A percentile compares a stretch with the other conserved stretches of the same genome.
Conservation (phyloP, 2,888 invertebrate genomes). For the Spodoptera littoralis region DNA sequence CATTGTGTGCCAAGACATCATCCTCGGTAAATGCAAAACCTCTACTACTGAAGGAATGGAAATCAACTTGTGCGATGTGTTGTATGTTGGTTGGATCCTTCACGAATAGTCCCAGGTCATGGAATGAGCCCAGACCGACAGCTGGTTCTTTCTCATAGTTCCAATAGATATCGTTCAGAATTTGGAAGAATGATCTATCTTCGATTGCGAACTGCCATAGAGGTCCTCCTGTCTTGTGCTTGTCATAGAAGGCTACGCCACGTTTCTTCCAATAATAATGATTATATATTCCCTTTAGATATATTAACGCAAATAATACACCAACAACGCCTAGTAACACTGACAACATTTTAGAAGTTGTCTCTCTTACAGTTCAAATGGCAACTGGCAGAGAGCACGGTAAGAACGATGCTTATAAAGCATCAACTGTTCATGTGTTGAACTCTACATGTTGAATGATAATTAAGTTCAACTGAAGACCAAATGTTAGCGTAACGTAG, state of each 20-base stretch:
- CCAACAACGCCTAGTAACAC: slow-evolving; percentile 22
- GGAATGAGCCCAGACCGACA: slow-evolving; percentile 63
- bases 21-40: slow-evolving; percentile 62
- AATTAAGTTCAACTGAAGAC: too few relatives aligned
- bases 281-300: slow-evolving; percentile 66
- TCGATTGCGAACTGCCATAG: slow-evolving; percentile 65
- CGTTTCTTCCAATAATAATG: slow-evolving; percentile 73
- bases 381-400: slow-evolving; percentile 12
- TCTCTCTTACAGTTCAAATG: slow-evolving; percentile 2
- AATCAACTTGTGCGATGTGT: slow-evolving; percentile 57
- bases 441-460: too few relatives aligned
- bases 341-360: slow-evolving; percentile 35
- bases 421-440: too few relatives aligned
- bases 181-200: slow-evolving; percentile 65
- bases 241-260: slow-evolving; percentile 65
- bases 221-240: slow-evolving; percentile 64
- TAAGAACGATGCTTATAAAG: slow-evolving; percentile 10
- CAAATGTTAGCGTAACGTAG: too few relatives aligned
- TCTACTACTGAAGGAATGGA: slow-evolving; percentile 58
- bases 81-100: slow-evolving; percentile 66
- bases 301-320: slow-evolving; percentile 41
- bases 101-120: slow-evolving; percentile 61
- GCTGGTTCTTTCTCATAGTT: slow-evolving; percentile 67
- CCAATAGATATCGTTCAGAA: slow-evolving; percentile 66
- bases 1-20: slow-evolving; percentile 68